phyloP scores from a whole-genome alignment of 1,140 invertebrate genomes.

The Bilobella aurantiaca region DNA sequence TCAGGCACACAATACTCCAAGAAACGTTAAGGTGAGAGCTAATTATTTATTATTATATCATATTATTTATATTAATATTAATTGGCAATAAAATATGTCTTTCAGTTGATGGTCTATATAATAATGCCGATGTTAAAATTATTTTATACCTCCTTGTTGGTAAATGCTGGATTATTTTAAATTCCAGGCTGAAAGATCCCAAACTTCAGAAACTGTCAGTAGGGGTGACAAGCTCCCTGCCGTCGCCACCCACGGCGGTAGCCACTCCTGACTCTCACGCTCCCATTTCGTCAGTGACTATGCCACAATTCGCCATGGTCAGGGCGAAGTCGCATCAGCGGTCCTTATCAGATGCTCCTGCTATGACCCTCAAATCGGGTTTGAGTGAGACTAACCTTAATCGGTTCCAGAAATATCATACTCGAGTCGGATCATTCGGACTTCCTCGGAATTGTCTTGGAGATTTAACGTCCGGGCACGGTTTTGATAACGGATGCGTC shows the following conservation, averaged over 20 bases:
- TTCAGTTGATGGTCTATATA: no score
- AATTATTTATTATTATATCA: constrained; percentile 5
- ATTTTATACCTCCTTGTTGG: no score
- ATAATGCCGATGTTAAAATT: no score
- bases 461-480: constrained; percentile 81
- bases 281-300: background rate
- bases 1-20: constrained; percentile 75
- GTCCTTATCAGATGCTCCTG: constrained; percentile 82
- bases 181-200: constrained; percentile 19
- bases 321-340: constrained; percentile 63
- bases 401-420: constrained; percentile 15
- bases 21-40: constrained; percentile 63
- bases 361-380: constrained; percentile 45
- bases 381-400: constrained; percentile 21
- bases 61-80: no score
- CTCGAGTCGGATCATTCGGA: constrained; percentile 31
- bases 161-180: no score
- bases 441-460: constrained; percentile 54
- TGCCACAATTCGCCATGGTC: background rate
- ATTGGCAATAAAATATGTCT: no score
- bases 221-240: constrained; percentile 1
- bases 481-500: constrained; percentile 91
- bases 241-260: background rate
- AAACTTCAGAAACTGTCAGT: background rate
- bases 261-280: background rate